These are phyloP conservation scores for Sitta europaea DNA, from an alignment of 2,113 vertebrate species.

Conservation along the genomic window DNA sequence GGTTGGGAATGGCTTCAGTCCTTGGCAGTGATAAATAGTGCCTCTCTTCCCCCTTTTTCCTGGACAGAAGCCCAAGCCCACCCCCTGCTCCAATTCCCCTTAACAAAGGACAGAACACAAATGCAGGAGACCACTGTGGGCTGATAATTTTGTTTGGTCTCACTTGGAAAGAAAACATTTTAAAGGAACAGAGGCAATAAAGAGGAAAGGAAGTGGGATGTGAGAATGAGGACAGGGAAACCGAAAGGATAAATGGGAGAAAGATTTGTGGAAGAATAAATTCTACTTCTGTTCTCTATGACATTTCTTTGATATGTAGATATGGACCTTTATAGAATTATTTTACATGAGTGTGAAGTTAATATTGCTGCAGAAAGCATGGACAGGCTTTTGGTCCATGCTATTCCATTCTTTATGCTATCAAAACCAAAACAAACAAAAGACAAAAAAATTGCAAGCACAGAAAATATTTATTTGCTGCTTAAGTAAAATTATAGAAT, in stretches of 20 bases:
- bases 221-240: background rate
- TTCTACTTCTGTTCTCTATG: background rate
- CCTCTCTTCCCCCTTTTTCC: background rate
- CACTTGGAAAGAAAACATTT: background rate
- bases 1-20: background rate
- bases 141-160: background rate
- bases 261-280: background rate
- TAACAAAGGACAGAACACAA: background rate
- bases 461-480: background rate
- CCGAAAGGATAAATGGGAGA: background rate
- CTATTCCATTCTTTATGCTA: background rate
- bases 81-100: background rate
- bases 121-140: background rate
- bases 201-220: background rate
- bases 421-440: background rate
- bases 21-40: background rate
- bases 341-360: background rate
- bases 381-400: background rate
- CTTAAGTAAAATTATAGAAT: background rate
- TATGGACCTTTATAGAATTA: background rate
- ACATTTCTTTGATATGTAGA: background rate
- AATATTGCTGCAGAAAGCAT: background rate
- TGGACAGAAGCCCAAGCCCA: background rate
- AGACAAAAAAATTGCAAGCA: background rate
- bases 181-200: background rate